Evolutionary conservation across 92 coral and sea anemone genomes (phyloP), one percentile per base, ranked within the genome.

Genomic region (Phenganax stokvisi): DNA sequence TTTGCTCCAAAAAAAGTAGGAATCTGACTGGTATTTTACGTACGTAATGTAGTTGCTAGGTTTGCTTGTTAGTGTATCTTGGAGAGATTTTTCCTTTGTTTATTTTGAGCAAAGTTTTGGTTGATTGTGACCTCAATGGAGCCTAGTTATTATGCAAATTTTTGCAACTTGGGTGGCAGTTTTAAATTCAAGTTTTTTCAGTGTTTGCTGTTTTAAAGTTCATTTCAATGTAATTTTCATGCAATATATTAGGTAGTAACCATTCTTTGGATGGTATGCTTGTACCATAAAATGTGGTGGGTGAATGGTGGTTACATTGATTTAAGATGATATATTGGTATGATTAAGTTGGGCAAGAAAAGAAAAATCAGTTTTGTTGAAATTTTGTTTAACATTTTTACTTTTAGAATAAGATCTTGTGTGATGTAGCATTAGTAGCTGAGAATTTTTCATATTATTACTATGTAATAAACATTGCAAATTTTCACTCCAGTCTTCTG

Each of bases 141-240:
- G 73, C 47, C 5, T 61, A 61, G n/a, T 61, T 61, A 12, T 28
- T 68, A 68, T 68, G 73, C 73, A 68, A 29, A 68, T 68, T 28
- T 30, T 68, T 2, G 17, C 16, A 12, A n/a, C 53, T 51, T 64
- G 70, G 70, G 1, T 61, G 67, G 67, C 73, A 28, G 37, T 68
- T 28, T 30, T 30, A 29, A 37, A 30, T 30, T 28, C 9, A 10
- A 64, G 13, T 25, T 37, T 64, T 0, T 37, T 37, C 47, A 37
- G 5, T 12, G 67, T 25, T 61, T 28, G 73, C 73, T 68, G 73
- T 3, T 53, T 0, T 30, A 53, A 68, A 68, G 29, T 68, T 37
- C 47, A 53, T 4, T 44, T 20, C 70, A 30, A 64, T 64, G 31
- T 64, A 30, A 68, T 30, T 30, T 10, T 30, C 29, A 8, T 30